Percentiles rank a stretch among this genome's conserved stretches.
phyloP scores from a whole-genome alignment of 2,113 vertebrate species.

The Sphyrna mokarran region DNA sequence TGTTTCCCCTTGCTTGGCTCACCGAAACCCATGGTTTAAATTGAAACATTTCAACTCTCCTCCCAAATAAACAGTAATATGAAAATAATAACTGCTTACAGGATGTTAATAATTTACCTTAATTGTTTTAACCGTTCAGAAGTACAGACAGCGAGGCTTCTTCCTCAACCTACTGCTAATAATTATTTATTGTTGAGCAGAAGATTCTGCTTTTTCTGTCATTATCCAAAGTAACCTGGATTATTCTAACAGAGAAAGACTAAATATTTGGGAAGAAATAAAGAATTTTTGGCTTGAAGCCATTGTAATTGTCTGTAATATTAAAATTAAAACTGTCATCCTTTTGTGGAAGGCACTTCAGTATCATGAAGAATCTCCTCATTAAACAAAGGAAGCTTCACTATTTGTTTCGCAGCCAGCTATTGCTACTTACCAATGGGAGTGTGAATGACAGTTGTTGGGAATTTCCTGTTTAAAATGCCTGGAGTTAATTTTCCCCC shows the following conservation, averaged over 20 bases:
- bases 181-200: background rate
- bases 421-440: background rate
- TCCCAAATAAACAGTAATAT: background rate
- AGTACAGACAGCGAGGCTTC: background rate
- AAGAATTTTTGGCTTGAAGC: background rate
- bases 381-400: background rate
- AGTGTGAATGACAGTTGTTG: background rate
- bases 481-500: constrained; percentile 2
- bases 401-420: background rate
- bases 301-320: background rate
- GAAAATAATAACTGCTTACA: background rate
- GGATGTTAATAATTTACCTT: background rate
- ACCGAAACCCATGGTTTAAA: background rate
- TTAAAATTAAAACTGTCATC: background rate
- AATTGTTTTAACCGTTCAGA: background rate
- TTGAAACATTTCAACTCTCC: background rate
- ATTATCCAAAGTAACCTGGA: background rate
- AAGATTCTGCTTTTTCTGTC: background rate
- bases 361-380: background rate
- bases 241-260: background rate
- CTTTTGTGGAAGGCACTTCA: background rate
- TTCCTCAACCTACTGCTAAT: background rate
- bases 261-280: background rate
- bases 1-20: background rate
- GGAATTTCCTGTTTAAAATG: background rate